These are phyloP conservation scores for Ranitomeya variabilis DNA, from an alignment of 2,113 vertebrate genomes.

Conservation along the genomic window DNA sequence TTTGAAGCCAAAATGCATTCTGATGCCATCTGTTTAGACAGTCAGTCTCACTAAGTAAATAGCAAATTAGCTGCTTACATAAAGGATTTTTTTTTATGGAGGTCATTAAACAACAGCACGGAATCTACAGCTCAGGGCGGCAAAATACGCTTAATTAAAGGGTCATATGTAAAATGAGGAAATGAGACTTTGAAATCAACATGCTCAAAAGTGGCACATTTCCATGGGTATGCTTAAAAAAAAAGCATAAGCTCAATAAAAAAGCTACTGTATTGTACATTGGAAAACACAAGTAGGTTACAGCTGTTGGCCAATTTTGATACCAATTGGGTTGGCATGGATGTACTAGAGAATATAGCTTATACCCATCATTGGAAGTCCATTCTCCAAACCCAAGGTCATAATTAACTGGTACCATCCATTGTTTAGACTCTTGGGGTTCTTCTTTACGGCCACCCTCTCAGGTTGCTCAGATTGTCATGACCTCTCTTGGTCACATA, in stretches of 20 bases:
- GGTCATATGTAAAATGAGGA: constrained; percentile 61
- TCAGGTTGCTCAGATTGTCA: not conserved
- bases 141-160: constrained; percentile 65
- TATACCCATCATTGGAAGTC: not conserved
- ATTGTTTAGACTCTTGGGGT: not conserved
- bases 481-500: not conserved
- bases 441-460: not conserved
- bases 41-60: constrained; percentile 65
- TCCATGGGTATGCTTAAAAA: not conserved
- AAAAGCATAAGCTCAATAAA: not conserved
- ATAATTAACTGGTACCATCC: not conserved
- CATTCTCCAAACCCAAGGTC: not conserved
- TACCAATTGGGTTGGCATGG: not conserved
- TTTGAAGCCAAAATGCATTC: constrained; percentile 52
- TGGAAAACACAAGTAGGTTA: not conserved
- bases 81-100: constrained; percentile 60
- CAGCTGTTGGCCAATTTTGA: not conserved
- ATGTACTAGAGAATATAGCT: too few relatives aligned
- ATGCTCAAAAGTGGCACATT: not conserved
- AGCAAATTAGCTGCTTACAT: constrained; percentile 60
- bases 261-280: not conserved
- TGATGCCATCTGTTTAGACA: constrained; percentile 58
- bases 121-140: constrained; percentile 61
- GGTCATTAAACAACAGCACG: constrained; percentile 64
- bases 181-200: constrained; percentile 1